Base-by-base conservation (phyloP, 2,797 vertebrate genomes). In the Mus caroli region DNA sequence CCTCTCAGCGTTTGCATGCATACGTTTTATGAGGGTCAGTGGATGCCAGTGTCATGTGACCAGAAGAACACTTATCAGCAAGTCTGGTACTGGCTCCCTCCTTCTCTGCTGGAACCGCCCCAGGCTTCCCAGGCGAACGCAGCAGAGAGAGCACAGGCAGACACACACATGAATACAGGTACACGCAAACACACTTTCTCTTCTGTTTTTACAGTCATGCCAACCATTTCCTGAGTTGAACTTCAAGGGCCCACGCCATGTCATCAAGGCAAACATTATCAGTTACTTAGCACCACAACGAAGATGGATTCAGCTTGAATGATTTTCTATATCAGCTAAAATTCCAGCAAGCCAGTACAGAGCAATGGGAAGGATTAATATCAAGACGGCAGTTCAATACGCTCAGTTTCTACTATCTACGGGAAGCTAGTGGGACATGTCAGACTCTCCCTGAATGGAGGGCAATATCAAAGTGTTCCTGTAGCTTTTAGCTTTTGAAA, bases 1-100 rank as follows among this genome's bases (percentile, higher is more conserved):
- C 6, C 14, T 54, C 37, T 73, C 31, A 69, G 40, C 43, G 4
- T 40, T 22, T 2, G 8, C 2, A 8, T 0, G 11, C 2, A 37
- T 40, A 69, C 8, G 4, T 10, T 0, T 28, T 52, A 43, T 17
- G 1, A 34, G 17, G 19, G 50, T 56, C 40, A 50, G 11, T 1
- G 11, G 2, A 28, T 4, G 22, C 8, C 11, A 24, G 54, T n/a
- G 37, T 69, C 26, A 6, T 1, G 12, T 12, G 46, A 6, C 37
- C 46, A 52, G 46, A 22, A 60, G 1, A 56, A 40, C 52, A 22
- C 7, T 19, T 40, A 37, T 14, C 40, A 22, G 0, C 2, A 4
- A 4, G 22, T 69, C 3, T 24, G 40, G 28, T 15, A 20, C 6
- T 12, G 3, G 52, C 3, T 6, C 83, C 34, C 19, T 40, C 19